These are phyloP conservation scores for Drosophila maculinotata DNA, from an alignment of 2,888 invertebrate genomes.

Conservation along the genomic window DNA sequence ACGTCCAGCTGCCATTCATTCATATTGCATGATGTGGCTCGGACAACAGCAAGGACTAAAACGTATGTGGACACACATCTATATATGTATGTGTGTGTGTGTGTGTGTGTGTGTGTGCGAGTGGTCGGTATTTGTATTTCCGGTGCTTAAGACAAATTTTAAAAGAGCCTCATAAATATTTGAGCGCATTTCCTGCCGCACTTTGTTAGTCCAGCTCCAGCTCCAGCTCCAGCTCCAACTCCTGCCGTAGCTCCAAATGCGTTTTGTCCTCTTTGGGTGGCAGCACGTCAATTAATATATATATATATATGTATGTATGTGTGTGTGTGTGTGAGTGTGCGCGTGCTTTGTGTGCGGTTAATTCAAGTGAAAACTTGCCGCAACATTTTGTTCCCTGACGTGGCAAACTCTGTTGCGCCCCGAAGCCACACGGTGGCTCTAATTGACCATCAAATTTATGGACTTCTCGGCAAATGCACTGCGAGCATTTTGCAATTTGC, in stretches of 20 bases:
- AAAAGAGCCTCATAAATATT: constrained; percentile 75
- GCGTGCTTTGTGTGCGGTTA: constrained; percentile 41
- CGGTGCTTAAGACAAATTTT: constrained; percentile 80
- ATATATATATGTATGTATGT: constrained; percentile 5
- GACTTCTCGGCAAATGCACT: constrained; percentile 11
- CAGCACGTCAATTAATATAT: constrained; percentile 58
- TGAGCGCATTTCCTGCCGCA: constrained; percentile 71
- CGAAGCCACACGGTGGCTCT: constrained; percentile 15
- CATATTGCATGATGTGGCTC: constrained; percentile 59
- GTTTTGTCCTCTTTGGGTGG: constrained; percentile 41
- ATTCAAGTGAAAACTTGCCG: constrained; percentile 61
- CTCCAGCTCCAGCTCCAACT: no score
- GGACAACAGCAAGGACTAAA: constrained; percentile 11
- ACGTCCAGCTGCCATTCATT: constrained; percentile 42
- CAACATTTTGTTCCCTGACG: constrained; percentile 28
- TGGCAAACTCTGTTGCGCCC: constrained; percentile 19
- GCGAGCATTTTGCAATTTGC: constrained; percentile 3
- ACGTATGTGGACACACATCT: constrained; percentile 4
- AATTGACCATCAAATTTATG: constrained; percentile 46
- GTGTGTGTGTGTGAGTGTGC: constrained; percentile 2
- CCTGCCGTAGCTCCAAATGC: constrained; percentile 34
- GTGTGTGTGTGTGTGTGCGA: constrained; percentile 2
- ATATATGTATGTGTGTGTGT: not conserved
- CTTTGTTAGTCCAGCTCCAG: no score
- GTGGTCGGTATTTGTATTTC: constrained; percentile 70